phyloP scores from a whole-genome alignment of 2,888 invertebrate species.

The Drosophila phalerata region DNA sequence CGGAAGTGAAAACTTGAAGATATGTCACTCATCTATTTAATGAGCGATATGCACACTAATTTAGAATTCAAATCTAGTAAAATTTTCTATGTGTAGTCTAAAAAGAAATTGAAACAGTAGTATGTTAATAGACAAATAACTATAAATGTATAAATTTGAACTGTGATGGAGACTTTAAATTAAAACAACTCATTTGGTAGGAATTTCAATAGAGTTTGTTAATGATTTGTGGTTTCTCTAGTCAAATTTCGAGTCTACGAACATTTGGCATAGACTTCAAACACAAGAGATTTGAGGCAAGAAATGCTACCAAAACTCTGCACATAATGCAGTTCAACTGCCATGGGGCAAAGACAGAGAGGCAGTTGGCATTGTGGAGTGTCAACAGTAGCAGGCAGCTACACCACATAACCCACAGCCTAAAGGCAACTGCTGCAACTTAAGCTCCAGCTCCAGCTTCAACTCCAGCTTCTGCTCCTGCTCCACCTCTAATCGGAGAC shows the following conservation, averaged over 20 bases:
- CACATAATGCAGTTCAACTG: slow-evolving; percentile 11
- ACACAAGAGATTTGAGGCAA: slow-evolving; percentile 20
- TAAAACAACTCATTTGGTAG: background rate
- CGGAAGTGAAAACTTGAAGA: too few species aligned
- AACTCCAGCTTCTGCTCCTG: background rate
- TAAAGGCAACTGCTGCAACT: slow-evolving; percentile 23
- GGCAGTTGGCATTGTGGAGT: slow-evolving; percentile 21
- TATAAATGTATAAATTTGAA: background rate
- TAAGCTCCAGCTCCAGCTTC: slow-evolving; percentile 8
- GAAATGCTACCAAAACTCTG: slow-evolving; percentile 26
- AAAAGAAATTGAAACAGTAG: too few species aligned
- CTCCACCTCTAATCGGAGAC: slow-evolving; percentile 12
- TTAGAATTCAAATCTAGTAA: too few species aligned
- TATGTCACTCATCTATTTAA: too few species aligned
- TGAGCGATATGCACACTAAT: too few species aligned
- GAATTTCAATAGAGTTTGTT: background rate
- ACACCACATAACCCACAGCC: slow-evolving; percentile 48
- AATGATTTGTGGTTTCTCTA: background rate
- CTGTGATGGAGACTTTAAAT: background rate
- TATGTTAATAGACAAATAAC: too few species aligned
- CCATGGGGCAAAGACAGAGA: background rate
- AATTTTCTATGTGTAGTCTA: too few species aligned
- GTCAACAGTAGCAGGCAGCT: slow-evolving; percentile 51
- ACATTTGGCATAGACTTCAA: too few species aligned
- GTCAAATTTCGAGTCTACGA: background rate